phyloP scores from a whole-genome alignment of 2,113 vertebrate species.

The Callithrix jacchus region DNA sequence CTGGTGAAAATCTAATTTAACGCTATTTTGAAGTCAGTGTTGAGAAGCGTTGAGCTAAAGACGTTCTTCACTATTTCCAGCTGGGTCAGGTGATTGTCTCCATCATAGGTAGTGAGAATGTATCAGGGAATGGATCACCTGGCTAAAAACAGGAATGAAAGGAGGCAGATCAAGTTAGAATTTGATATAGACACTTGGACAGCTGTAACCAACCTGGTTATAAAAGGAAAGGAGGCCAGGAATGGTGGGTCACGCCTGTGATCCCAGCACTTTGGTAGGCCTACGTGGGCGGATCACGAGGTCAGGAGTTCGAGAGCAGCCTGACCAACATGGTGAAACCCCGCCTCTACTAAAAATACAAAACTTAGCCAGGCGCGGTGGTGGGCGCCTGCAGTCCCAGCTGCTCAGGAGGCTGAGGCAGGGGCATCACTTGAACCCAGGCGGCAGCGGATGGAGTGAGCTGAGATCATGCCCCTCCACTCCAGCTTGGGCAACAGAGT shows the following conservation, averaged over 20 bases:
- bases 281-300: accelerated
- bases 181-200: not conserved
- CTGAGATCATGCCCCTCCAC: too few species aligned
- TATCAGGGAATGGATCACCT: not conserved
- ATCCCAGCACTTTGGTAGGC: too few species aligned
- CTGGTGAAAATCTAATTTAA: not conserved
- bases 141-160: not conserved
- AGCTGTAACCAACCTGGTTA: not conserved
- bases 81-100: not conserved
- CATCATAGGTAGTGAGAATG: not conserved
- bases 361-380: too few species aligned
- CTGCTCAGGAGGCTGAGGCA: too few species aligned
- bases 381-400: too few species aligned
- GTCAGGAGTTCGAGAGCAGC: too few species aligned
- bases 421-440: too few species aligned
- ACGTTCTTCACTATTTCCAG: not conserved
- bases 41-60: not conserved
- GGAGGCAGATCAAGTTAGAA: not conserved
- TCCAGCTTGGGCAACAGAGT: too few species aligned
- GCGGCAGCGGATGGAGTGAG: too few species aligned
- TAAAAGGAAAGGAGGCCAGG: not conserved
- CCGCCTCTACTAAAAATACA: too few species aligned
- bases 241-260: too few species aligned
- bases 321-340: too few species aligned
- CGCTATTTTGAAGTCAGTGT: not conserved